Evolutionary conservation across 2,797 vertebrate species (phyloP), one percentile per base, ranked within the genome.

Genomic region (Thalassophryne amazonica): DNA sequence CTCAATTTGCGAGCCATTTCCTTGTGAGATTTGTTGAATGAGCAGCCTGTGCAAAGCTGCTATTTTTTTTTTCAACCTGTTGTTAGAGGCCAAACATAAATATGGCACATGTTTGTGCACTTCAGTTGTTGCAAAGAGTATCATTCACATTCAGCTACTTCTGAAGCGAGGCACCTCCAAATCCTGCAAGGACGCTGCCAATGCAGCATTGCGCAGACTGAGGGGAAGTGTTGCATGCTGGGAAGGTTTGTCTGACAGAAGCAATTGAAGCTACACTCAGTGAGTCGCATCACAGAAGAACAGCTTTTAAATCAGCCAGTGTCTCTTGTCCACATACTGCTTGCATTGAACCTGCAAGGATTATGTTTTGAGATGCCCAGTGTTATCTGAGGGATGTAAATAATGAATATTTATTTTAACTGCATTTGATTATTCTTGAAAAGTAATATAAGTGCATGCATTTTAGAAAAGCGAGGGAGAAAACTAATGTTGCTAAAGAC

Each of bases 171-270:
- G 83, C 73, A 70, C 81, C 72, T 80, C 72, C 70, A 52, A 74
- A 79, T 82, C 61, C 68, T 85, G 68, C 78, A 71, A 80, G 76
- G 64, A 80, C 68, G 73, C 72, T 85, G 77, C 74, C 60, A 75
- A 77, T 86, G 77, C 78, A 84, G 85, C 78, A 86, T 57, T 78
- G 76, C 73, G 61, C 69, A 73, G 78, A 76, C 73, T 73, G 75
- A 80, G 75, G 79, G 42, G 78, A 71, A 80, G 84, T 83, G 79
- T 52, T 86, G 84, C 83, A 88, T 88, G 81, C 80, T 89, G 86
- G 81, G 83, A 87, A 80, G 81, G 68, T 84, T 87, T 83, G 84
- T 85, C 72, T 64, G 50, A 81, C 74, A 83, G 80, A 80, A 73
- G 78, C 73, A 73, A 83, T 85, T 75, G 76, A 66, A 73, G 56